Base-by-base conservation (phyloP, 2,797 vertebrate species). In the Adelosebastes latens region DNA sequence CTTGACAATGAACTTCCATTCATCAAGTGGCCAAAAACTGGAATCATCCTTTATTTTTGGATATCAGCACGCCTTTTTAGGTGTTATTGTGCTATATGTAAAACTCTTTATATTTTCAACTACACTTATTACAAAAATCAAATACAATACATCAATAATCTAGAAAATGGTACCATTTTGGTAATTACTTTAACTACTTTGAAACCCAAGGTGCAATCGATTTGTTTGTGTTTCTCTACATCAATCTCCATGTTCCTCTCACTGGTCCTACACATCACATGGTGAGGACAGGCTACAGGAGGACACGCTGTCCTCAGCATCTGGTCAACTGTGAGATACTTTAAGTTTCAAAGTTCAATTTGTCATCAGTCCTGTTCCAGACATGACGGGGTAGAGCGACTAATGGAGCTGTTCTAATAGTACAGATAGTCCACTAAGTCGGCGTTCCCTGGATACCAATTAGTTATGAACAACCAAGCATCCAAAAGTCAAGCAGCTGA, bases 391-490 rank as follows among this genome's bases (percentile, higher is more conserved):
- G 69, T 59, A 58, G 75, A 88, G 83, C 75, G 60, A 76, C 63
- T 92, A 94, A 94, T 92, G 93, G 86, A 91, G 89, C 86, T 66
- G 63, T 89, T 88, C 84, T 92, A 91, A 91, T 82, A 88, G 84
- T 78, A 81, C 88, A 82, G 77, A 84, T 71, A 79, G 83, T 90
- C 87, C 88, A 79, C 88, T 84, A 82, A 87, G 39, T 88, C 81
- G 69, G 59, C 12, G 90, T 92, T 94, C 83, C 91, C 88, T 87
- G 78, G 92, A 92, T 87, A 93, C 89, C 83, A 83, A 74, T 89
- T 75, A 85, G 61, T 63, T 55, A 68, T 63, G 77, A 81, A 87
- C 86, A 84, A 80, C 79, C 80, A 46, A 68, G 83, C 84, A 86
- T 69, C 62, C 18, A 76, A 81, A 81, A 75, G 72, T 70, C 56